These are phyloP conservation scores for Nothura maculosa DNA, from an alignment of 2,797 vertebrate genomes.

Conservation along the genomic window DNA sequence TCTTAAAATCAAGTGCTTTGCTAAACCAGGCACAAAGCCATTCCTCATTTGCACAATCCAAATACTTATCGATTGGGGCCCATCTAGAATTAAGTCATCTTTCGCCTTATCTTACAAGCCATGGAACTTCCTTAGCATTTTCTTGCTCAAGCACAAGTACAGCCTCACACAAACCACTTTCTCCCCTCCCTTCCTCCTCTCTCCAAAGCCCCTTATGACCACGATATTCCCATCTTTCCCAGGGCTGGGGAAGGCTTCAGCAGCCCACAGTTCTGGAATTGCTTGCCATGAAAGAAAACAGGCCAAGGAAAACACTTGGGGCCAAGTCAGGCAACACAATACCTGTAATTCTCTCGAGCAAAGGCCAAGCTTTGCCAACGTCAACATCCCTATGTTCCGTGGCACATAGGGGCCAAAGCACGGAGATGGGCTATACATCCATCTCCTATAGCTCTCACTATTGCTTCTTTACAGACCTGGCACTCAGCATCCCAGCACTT, in stretches of 20 bases:
- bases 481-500: accelerated
- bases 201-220: not conserved
- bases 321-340: not conserved
- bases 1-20: not conserved
- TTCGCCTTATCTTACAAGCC: constrained; percentile 40
- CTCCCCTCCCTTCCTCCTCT: not conserved
- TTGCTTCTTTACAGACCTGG: not conserved
- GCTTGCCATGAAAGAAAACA: not conserved
- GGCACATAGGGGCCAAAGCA: not conserved
- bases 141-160: not conserved
- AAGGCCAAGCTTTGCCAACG: not conserved
- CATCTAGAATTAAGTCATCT: constrained; percentile 14
- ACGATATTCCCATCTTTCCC: not conserved
- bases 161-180: not conserved
- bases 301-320: not conserved
- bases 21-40: constrained; percentile 26
- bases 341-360: not conserved
- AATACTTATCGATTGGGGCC: constrained; percentile 1
- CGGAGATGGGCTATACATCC: not conserved
- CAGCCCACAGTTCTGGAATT: not conserved
- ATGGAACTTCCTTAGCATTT: constrained; percentile 21
- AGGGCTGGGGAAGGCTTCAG: not conserved
- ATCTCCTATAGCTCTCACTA: not conserved
- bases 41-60: not conserved
- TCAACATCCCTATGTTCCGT: not conserved